phyloP scores from a whole-genome alignment of 2,113 vertebrate species.

The Epinephelus cyanopodus region DNA sequence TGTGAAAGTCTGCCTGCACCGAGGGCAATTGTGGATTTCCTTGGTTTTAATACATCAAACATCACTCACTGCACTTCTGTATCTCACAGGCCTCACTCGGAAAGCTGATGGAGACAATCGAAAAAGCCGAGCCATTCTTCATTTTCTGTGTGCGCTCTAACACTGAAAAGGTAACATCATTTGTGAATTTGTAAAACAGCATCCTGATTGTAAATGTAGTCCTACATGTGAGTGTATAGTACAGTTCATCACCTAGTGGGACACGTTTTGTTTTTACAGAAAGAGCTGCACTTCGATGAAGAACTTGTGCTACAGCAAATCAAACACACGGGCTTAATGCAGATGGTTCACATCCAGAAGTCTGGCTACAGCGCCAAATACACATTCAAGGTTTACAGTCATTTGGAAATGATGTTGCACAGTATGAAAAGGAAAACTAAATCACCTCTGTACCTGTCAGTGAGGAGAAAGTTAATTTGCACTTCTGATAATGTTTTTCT shows the following conservation, averaged over 20 bases:
- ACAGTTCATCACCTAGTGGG: not conserved
- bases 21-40: no score
- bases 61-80: slow-evolving; percentile 5
- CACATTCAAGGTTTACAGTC: slow-evolving; percentile 88
- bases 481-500: slow-evolving; percentile 14
- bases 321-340: slow-evolving; percentile 90
- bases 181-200: not conserved
- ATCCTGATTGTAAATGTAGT: not conserved
- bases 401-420: not conserved
- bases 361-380: slow-evolving; percentile 94
- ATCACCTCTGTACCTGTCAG: not conserved
- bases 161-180: slow-evolving; percentile 87
- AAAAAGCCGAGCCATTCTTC: slow-evolving; percentile 93
- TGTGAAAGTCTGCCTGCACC: no score
- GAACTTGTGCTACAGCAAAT: slow-evolving; percentile 92
- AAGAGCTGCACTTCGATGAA: slow-evolving; percentile 91
- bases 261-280: slow-evolving; percentile 80
- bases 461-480: not conserved
- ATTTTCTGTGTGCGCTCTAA: slow-evolving; percentile 96
- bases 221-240: not conserved
- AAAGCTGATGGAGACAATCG: slow-evolving; percentile 89
- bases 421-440: not conserved
- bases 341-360: slow-evolving; percentile 91
- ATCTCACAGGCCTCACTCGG: slow-evolving; percentile 88
- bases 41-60: not conserved